These are phyloP conservation scores for Bradynema listronoti DNA, from an alignment of 1,140 invertebrate species.

Conservation along the genomic window DNA sequence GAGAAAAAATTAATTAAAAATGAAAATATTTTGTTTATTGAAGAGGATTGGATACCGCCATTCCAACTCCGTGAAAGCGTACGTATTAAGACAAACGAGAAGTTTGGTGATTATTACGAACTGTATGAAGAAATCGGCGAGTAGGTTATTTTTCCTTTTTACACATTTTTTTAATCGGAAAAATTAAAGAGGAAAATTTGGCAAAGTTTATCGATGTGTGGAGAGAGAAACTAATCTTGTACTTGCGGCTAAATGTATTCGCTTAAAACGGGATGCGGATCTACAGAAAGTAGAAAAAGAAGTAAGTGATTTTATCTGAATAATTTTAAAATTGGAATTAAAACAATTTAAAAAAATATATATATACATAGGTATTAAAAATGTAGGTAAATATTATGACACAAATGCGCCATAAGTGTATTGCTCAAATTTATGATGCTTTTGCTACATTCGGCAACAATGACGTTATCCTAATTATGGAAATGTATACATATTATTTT, in stretches of 20 bases:
- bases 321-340: too few species aligned
- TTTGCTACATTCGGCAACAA: conserved; percentile 63
- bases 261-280: conserved; percentile 33
- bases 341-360: too few species aligned
- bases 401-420: conserved; percentile 62
- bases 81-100: conserved; percentile 58
- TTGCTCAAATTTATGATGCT: conserved; percentile 63
- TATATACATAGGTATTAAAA: too few species aligned
- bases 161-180: too few species aligned
- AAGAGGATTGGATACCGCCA: conserved; percentile 58
- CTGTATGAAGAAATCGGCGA: conserved; percentile 60
- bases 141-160: too few species aligned
- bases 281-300: conserved; percentile 58
- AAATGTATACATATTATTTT: too few species aligned
- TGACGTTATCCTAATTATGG: conserved; percentile 63
- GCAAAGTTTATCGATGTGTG: conserved; percentile 51
- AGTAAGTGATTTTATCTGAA: conserved; percentile 23
- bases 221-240: conserved; percentile 48
- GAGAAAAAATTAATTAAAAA: conserved; percentile 1
- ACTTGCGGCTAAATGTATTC: conserved; percentile 31
- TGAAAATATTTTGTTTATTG: conserved; percentile 2
- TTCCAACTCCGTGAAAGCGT: conserved; percentile 59
- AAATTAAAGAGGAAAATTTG: conserved; percentile 94
- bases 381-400: conserved; percentile 61
- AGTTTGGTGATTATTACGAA: conserved; percentile 60